Percentiles rank a stretch among this genome's conserved stretches.
Conservation (phyloP, 64 coral and sea anemone genomes). For the Stichodactyla helianthus region DNA sequence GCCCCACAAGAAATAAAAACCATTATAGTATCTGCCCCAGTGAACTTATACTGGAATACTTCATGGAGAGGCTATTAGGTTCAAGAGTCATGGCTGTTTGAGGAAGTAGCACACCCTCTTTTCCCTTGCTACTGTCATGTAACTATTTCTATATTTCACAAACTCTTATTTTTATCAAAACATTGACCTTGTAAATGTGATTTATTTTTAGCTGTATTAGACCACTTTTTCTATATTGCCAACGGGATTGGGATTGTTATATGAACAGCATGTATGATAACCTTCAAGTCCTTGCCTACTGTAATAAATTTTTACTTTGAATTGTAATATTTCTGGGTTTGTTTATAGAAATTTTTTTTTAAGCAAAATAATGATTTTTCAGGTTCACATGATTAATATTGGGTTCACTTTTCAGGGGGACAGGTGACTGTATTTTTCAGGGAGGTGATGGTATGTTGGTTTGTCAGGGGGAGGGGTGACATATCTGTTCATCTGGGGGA, state of each 20-base stretch:
- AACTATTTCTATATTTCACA: background rate
- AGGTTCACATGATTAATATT: too few relatives aligned
- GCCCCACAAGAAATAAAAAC: too few relatives aligned
- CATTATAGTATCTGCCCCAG: too few relatives aligned
- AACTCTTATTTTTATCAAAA: background rate
- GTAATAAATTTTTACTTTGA: conserved; percentile 5
- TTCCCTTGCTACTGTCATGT: background rate
- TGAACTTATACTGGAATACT: too few relatives aligned
- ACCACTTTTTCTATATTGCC: background rate
- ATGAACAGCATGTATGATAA: background rate
- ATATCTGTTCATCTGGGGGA: too few relatives aligned
- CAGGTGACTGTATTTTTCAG: too few relatives aligned
- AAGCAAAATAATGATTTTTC: background rate
- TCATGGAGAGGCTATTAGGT: too few relatives aligned
- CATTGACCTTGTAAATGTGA: background rate
- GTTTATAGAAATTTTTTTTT: background rate
- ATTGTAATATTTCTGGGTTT: background rate
- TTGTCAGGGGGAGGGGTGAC: too few relatives aligned
- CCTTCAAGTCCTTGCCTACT: background rate
- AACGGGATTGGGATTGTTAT: background rate
- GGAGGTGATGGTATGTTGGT: too few relatives aligned
- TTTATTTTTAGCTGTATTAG: background rate
- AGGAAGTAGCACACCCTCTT: background rate
- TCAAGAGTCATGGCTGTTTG: too few relatives aligned
- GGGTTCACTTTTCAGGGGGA: too few relatives aligned